Percentiles rank a stretch among this genome's conserved stretches.
phyloP scores from a whole-genome alignment of 2,797 vertebrate species.

The Sebastolobus alascanus region DNA sequence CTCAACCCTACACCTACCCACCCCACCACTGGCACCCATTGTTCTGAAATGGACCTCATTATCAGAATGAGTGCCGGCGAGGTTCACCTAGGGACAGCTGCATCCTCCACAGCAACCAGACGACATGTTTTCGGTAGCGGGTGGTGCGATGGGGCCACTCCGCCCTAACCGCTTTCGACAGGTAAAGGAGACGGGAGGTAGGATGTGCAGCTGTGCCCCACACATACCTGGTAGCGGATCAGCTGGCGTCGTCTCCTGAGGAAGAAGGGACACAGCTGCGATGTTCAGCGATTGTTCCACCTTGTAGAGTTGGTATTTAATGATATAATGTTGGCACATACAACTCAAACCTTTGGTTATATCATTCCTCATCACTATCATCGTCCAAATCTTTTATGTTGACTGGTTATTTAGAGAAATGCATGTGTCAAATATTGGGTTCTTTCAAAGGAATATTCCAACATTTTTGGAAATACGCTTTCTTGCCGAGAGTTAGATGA shows the following conservation, averaged over 20 bases:
- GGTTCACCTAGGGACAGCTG: slow-evolving; percentile 60
- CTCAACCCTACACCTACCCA: slow-evolving; percentile 22
- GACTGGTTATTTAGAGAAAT: neutral
- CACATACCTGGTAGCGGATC: slow-evolving; percentile 67
- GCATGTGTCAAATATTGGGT: neutral
- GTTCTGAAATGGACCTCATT: slow-evolving; percentile 67
- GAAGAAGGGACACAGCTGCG: slow-evolving; percentile 64
- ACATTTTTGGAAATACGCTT: neutral
- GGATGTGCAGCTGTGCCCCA: slow-evolving; percentile 63
- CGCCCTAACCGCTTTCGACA: slow-evolving; percentile 72
- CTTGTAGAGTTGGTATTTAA: slow-evolving; percentile 31
- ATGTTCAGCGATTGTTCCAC: slow-evolving; percentile 39
- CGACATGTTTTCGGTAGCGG: slow-evolving; percentile 46
- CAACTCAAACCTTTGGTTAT: neutral
- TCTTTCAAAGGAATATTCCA: neutral
- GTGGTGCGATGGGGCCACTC: slow-evolving; percentile 50
- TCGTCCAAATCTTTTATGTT: neutral
- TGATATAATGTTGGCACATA: slow-evolving; percentile 21
- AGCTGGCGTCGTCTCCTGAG: slow-evolving; percentile 62
- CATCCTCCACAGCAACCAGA: slow-evolving; percentile 47
- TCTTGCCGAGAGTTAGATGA: neutral
- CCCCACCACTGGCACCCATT: slow-evolving; percentile 46
- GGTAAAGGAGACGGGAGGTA: slow-evolving; percentile 65
- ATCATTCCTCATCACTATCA: neutral
- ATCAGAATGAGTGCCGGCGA: slow-evolving; percentile 60